A percentile compares a stretch with the other conserved stretches of the same genome.
Evolutionary conservation across 2,888 invertebrate species (phyloP).

Genomic region (Rutpela maculata): DNA sequence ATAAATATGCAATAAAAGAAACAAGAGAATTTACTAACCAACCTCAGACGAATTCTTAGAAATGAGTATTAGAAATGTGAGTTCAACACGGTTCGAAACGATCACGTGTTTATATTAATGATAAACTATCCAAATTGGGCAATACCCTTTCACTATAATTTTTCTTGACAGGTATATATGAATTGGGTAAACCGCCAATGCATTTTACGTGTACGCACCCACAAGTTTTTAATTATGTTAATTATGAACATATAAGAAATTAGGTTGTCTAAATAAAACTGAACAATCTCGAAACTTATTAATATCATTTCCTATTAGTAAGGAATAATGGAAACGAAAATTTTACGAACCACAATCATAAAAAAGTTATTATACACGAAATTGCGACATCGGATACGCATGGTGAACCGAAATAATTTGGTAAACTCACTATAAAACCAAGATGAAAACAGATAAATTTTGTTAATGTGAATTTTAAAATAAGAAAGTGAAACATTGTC

Average conservation of each 20-base stretch:
- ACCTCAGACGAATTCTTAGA: not conserved
- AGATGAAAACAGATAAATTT: constrained; percentile 7
- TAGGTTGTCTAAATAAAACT: not conserved
- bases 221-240: constrained; percentile 2
- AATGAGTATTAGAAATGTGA: not conserved
- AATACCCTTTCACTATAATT: constrained; percentile 7
- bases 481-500: constrained; percentile 3
- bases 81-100: not conserved
- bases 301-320: not conserved
- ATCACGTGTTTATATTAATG: not conserved
- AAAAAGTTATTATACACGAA: constrained; percentile 3
- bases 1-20: not conserved
- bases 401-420: constrained; percentile 1
- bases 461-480: constrained; percentile 6
- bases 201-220: not conserved
- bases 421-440: constrained; percentile 1
- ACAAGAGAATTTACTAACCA: no score
- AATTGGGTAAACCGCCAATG: not conserved
- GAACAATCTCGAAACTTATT: not conserved
- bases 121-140: not conserved
- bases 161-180: not conserved
- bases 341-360: not conserved
- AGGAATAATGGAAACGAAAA: not conserved
- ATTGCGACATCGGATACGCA: constrained; percentile 1
- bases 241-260: not conserved